Evolutionary conservation across 2,888 invertebrate species (phyloP).

Genomic region (Gymnocheta viridis): DNA sequence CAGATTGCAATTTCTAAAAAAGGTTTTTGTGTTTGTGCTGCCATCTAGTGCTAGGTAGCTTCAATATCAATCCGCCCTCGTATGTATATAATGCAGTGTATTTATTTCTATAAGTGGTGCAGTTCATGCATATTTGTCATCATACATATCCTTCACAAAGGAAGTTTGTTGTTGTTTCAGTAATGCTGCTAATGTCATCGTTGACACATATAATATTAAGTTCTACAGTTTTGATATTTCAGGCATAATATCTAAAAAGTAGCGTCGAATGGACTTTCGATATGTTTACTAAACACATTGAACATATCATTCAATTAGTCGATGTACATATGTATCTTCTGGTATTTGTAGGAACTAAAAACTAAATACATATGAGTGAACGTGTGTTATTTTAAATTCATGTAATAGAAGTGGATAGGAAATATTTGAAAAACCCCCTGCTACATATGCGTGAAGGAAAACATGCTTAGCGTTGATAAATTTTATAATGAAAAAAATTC

Average conservation of each 20-base stretch:
- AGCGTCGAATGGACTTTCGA: background rate
- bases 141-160: slow-evolving; percentile 57
- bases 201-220: background rate
- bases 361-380: background rate
- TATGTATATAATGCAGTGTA: too few species aligned
- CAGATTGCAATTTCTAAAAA: too few species aligned
- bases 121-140: slow-evolving; percentile 53
- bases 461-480: too few species aligned
- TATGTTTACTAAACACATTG: background rate
- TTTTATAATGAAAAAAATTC: too few species aligned
- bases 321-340: background rate
- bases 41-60: too few species aligned
- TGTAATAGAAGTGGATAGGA: too few species aligned
- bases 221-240: background rate
- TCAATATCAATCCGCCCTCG: too few species aligned
- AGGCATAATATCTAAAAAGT: slow-evolving; percentile 37
- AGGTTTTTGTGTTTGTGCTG: too few species aligned
- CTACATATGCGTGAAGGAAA: too few species aligned
- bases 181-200: background rate
- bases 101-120: background rate
- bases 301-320: slow-evolving; percentile 1
- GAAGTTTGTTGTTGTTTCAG: slow-evolving; percentile 32
- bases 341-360: background rate
- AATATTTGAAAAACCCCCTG: too few species aligned
- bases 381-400: background rate